Conservation (phyloP, 2,113 vertebrate genomes). For the Vimba vimba region DNA sequence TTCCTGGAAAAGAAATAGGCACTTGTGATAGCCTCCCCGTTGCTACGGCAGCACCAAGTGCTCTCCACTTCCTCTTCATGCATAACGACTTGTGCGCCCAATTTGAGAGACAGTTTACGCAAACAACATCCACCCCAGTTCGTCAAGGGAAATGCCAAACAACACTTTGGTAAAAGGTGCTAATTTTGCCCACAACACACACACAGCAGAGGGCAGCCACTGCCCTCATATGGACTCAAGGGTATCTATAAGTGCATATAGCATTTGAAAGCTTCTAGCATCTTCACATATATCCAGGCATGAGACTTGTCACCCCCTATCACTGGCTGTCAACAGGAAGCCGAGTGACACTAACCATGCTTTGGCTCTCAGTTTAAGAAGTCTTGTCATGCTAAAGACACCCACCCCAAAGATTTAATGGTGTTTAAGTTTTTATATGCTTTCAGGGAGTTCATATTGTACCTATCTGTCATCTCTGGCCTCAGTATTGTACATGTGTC, state of each 20-base stretch:
- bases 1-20: neutral
- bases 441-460: neutral
- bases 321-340: conserved; percentile 2
- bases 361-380: conserved; percentile 3
- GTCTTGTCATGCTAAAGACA: conserved; percentile 9
- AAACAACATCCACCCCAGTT: neutral
- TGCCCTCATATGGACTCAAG: conserved; percentile 19
- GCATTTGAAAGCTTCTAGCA: conserved; percentile 16
- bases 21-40: neutral
- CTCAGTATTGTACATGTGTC: neutral
- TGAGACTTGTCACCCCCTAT: neutral
- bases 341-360: neutral
- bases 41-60: conserved; percentile 23
- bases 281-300: neutral
- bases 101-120: conserved; percentile 14
- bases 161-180: conserved; percentile 35
- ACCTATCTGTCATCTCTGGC: neutral
- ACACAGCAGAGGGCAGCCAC: neutral
- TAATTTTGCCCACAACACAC: conserved; percentile 22
- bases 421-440: neutral
- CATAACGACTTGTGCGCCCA: neutral
- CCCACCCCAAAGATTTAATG: conserved; percentile 7
- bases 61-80: conserved; percentile 5
- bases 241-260: conserved; percentile 8
- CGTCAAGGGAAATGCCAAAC: conserved; percentile 34